Conservation (phyloP, 2,797 vertebrate species). For the Tauraco hartlaubi region DNA sequence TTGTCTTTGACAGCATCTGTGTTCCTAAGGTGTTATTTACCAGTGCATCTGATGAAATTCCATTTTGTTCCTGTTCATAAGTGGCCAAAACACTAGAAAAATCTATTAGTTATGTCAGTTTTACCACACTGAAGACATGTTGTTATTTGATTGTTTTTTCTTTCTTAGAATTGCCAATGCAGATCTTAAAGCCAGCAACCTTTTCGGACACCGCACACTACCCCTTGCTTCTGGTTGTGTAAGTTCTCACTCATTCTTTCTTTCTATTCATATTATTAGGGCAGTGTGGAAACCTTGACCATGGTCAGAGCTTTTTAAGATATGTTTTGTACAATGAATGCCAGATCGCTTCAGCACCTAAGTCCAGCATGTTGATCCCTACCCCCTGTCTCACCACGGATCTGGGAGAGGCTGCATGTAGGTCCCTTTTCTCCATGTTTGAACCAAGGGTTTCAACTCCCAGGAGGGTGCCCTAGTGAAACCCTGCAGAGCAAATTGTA, state of each 20-base stretch:
- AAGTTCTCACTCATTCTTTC: slow-evolving; percentile 73
- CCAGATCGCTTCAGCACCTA: neutral
- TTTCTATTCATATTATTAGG: neutral
- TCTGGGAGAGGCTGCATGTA: fast-evolving
- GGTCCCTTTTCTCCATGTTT: neutral
- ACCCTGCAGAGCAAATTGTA: neutral
- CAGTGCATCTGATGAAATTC: neutral
- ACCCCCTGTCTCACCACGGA: fast-evolving
- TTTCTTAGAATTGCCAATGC: slow-evolving; percentile 87
- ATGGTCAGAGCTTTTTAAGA: neutral
- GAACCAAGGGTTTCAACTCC: neutral
- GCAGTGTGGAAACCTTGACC: neutral
- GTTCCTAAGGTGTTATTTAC: slow-evolving; percentile 41
- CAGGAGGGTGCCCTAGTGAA: neutral
- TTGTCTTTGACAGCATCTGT: slow-evolving; percentile 14
- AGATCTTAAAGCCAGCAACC: slow-evolving; percentile 93
- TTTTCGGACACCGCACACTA: slow-evolving; percentile 89
- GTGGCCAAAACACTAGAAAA: neutral
- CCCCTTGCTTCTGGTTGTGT: slow-evolving; percentile 95
- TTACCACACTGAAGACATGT: neutral
- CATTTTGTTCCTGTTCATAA: neutral
- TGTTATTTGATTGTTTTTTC: neutral
- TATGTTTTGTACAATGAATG: neutral
- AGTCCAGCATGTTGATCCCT: neutral
- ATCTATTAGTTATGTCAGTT: neutral